Percentiles rank a stretch among this genome's conserved stretches.
Evolutionary conservation across 2,888 invertebrate genomes (phyloP).

Genomic region (Pantelozetes paolii): DNA sequence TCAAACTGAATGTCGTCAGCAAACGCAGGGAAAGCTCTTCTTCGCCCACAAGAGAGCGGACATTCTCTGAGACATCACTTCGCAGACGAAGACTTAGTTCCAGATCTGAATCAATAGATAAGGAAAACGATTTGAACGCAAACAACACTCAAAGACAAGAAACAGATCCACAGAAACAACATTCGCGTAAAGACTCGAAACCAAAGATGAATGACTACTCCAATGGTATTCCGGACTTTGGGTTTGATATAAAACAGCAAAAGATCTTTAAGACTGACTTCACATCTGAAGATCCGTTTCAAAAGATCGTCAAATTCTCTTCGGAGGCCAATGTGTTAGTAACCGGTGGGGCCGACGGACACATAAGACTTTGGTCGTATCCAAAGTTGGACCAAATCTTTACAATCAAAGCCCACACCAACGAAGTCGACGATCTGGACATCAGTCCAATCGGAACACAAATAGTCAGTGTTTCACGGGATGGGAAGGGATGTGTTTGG

Average conservation of each 20-base stretch:
- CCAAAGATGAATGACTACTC: background rate
- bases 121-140: slow-evolving; percentile 36
- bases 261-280: slow-evolving; percentile 53
- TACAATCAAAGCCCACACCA: slow-evolving; percentile 71
- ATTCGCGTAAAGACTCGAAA: slow-evolving; percentile 16
- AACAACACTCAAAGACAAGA: background rate
- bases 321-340: slow-evolving; percentile 73
- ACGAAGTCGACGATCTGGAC: slow-evolving; percentile 91
- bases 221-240: slow-evolving; percentile 38
- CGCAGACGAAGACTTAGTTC: slow-evolving; percentile 39
- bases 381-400: slow-evolving; percentile 69
- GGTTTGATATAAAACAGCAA: slow-evolving; percentile 52
- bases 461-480: slow-evolving; percentile 79
- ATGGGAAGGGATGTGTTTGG: slow-evolving; percentile 79
- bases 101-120: slow-evolving; percentile 16
- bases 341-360: slow-evolving; percentile 86
- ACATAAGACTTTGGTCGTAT: slow-evolving; percentile 80
- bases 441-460: slow-evolving; percentile 73
- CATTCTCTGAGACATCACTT: slow-evolving; percentile 22
- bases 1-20: slow-evolving; percentile 47
- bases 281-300: slow-evolving; percentile 67
- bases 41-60: slow-evolving; percentile 22
- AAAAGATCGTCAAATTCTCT: slow-evolving; percentile 77
- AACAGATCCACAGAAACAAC: background rate
- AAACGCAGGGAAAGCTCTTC: slow-evolving; percentile 16